phyloP scores from a whole-genome alignment of 1,140 invertebrate genomes.

The Lethrus apterus region DNA sequence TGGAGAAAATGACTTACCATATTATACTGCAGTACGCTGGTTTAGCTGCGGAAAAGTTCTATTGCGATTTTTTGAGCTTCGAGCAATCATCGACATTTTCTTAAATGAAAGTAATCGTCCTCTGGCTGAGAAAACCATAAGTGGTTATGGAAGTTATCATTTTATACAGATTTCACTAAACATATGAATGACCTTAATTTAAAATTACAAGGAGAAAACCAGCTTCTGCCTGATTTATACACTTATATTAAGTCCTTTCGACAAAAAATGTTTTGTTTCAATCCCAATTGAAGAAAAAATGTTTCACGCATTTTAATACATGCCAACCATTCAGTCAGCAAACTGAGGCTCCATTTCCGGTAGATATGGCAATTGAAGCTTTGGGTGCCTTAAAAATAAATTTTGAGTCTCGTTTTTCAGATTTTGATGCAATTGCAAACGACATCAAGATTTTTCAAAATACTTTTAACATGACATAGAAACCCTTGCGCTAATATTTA shows the following conservation, averaged over 20 bases:
- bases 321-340: conserved; percentile 23
- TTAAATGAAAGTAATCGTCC: conserved; percentile 5
- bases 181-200: conserved; percentile 25
- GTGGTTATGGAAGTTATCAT: conserved; percentile 14
- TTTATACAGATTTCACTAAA: conserved; percentile 27
- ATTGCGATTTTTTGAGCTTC: conserved; percentile 17
- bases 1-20: conserved; percentile 21
- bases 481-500: conserved; percentile 14
- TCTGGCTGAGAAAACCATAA: neutral
- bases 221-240: conserved; percentile 12
- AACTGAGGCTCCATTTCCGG: conserved; percentile 21
- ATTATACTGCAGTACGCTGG: conserved; percentile 23
- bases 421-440: conserved; percentile 26
- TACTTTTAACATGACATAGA: conserved; percentile 23
- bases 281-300: no score
- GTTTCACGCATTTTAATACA: conserved; percentile 1
- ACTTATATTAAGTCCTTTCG: neutral
- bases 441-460: conserved; percentile 29
- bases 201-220: conserved; percentile 27
- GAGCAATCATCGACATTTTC: conserved; percentile 2
- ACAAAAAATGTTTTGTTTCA: no score
- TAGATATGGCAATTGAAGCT: conserved; percentile 28
- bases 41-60: conserved; percentile 23
- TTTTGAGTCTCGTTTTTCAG: no score
- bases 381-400: conserved; percentile 25